phyloP scores from a whole-genome alignment of 2,888 invertebrate genomes.

The Platerodrilus igneus region DNA sequence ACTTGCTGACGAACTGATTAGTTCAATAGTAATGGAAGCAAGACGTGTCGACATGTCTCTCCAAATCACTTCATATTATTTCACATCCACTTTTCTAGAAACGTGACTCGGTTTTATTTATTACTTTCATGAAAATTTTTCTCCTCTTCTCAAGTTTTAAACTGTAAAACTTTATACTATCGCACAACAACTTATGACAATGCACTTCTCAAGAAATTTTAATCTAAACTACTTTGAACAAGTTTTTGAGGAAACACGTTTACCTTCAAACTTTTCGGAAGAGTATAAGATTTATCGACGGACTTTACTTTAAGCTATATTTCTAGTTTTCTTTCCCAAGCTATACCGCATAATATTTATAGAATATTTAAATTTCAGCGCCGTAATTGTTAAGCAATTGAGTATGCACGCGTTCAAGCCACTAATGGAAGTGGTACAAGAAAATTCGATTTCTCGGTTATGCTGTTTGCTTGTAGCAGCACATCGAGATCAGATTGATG shows the following conservation, averaged over 20 bases:
- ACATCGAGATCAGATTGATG: constrained; percentile 18
- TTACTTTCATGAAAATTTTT: constrained; percentile 20
- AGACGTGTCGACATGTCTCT: constrained; percentile 29
- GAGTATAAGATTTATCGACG: too few species aligned
- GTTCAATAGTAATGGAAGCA: constrained; percentile 33
- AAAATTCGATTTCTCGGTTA: constrained; percentile 19
- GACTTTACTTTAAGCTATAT: too few species aligned
- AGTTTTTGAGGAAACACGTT: too few species aligned
- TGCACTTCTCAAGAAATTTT: constrained; percentile 14
- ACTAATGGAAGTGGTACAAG: constrained; percentile 21
- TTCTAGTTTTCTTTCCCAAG: too few species aligned
- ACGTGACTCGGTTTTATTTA: constrained; percentile 24
- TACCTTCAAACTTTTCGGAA: too few species aligned
- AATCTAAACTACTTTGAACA: constrained; percentile 17
- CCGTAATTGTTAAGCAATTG: constrained; percentile 9
- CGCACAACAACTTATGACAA: constrained; percentile 11
- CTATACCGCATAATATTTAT: too few species aligned
- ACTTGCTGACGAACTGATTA: constrained; percentile 34
- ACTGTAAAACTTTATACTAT: constrained; percentile 15
- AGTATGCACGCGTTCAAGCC: constrained; percentile 2
- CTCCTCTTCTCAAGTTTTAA: constrained; percentile 8
- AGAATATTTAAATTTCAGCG: constrained; percentile 4
- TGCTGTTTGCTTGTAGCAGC: constrained; percentile 15
- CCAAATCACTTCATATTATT: constrained; percentile 24
- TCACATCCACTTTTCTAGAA: constrained; percentile 22